phyloP scores from a whole-genome alignment of 1,140 invertebrate species.

The Rhopalosiphum maidis region DNA sequence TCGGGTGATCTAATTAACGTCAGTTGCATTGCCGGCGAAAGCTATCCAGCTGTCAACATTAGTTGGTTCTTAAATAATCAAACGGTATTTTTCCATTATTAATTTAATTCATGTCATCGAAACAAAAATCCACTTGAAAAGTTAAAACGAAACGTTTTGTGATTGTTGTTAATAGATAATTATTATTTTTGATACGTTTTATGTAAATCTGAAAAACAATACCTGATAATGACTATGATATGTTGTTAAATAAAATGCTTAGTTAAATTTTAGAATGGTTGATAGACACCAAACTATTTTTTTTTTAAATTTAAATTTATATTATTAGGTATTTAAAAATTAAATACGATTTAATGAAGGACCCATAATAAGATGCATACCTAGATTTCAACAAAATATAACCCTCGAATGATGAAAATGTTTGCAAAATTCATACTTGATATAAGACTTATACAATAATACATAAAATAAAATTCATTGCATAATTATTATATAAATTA shows the following conservation, averaged over 20 bases:
- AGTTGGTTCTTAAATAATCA: slow-evolving; percentile 86
- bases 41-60: slow-evolving; percentile 81
- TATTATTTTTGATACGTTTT: not conserved
- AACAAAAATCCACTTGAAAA: slow-evolving; percentile 5
- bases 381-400: not conserved
- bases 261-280: not conserved
- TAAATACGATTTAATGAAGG: not conserved
- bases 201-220: not conserved
- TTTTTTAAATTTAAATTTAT: not conserved
- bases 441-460: not conserved
- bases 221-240: not conserved
- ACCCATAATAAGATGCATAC: not conserved
- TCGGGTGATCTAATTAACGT: slow-evolving; percentile 74
- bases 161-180: not conserved
- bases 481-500: not conserved
- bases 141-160: not conserved
- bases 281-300: not conserved
- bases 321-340: not conserved
- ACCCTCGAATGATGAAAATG: not conserved
- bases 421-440: not conserved
- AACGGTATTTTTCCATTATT: slow-evolving; percentile 66
- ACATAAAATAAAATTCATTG: not conserved
- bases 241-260: not conserved
- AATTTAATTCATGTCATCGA: not conserved
- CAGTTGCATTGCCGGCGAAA: slow-evolving; percentile 77